Conservation (phyloP, 2,888 invertebrate species). For the Helicoverpa assulta region DNA sequence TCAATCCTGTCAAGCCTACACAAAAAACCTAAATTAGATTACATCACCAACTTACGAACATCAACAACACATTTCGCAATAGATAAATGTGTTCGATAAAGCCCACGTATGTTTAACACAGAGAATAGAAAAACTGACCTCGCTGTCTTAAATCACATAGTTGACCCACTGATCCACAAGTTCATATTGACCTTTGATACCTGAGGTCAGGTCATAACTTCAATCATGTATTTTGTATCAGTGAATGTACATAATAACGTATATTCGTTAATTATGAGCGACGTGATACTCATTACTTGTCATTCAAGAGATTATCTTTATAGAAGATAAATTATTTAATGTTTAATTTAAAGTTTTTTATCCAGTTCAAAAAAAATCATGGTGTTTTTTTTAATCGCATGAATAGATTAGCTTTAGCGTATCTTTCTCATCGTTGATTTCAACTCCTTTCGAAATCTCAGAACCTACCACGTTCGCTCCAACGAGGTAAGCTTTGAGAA, state of each 20-base stretch:
- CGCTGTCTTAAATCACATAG: constrained; percentile 42
- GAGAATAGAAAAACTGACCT: constrained; percentile 50
- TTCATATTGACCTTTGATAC: constrained; percentile 33
- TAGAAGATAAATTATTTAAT: not conserved
- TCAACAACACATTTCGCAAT: constrained; percentile 40
- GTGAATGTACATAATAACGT: constrained; percentile 37
- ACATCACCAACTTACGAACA: constrained; percentile 36
- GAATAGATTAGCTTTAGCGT: too few relatives aligned
- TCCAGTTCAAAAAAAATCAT: too few relatives aligned
- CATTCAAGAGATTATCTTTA: constrained; percentile 16
- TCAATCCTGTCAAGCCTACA: not conserved
- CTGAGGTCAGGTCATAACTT: constrained; percentile 34
- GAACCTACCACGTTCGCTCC: too few relatives aligned
- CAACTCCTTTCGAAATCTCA: too few relatives aligned
- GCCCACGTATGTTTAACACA: constrained; percentile 37
- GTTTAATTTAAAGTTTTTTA: too few relatives aligned
- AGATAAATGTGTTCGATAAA: constrained; percentile 47
- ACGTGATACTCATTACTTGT: constrained; percentile 28
- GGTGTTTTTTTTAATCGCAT: too few relatives aligned
- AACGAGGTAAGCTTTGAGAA: too few relatives aligned
- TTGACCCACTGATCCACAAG: constrained; percentile 44
- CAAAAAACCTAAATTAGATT: constrained; percentile 34
- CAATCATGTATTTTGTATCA: constrained; percentile 38
- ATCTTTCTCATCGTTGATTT: too few relatives aligned
- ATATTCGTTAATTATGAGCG: constrained; percentile 30